Percentiles rank a stretch among this genome's conserved stretches.
Evolutionary conservation across 2,888 invertebrate species (phyloP).

Genomic region (Pegoplata infirma): DNA sequence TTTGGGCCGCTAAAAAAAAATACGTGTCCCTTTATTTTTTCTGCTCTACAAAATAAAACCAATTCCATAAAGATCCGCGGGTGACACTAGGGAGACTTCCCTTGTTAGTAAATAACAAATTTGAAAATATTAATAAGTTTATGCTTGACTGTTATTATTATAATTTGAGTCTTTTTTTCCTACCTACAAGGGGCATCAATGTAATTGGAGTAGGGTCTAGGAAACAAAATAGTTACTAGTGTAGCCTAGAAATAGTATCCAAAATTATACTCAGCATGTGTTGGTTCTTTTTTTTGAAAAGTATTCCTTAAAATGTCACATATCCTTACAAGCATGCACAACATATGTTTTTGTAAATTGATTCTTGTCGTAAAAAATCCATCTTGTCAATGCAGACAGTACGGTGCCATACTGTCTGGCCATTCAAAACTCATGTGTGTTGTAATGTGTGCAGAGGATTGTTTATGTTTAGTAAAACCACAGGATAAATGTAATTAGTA

Average conservation of each 20-base stretch:
- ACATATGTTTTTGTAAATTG: slow-evolving; percentile 66
- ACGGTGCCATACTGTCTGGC: slow-evolving; percentile 66
- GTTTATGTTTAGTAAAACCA: slow-evolving; percentile 6
- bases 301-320: not conserved
- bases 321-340: not conserved
- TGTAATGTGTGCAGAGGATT: not conserved
- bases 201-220: slow-evolving; percentile 49
- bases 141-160: not conserved
- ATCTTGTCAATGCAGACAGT: slow-evolving; percentile 37
- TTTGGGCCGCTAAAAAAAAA: too few relatives aligned
- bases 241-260: slow-evolving; percentile 30
- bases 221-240: slow-evolving; percentile 63
- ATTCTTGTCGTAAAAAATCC: slow-evolving; percentile 58
- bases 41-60: too few relatives aligned
- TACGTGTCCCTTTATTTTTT: too few relatives aligned
- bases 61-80: too few relatives aligned
- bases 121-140: slow-evolving; percentile 51
- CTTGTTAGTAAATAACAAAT: slow-evolving; percentile 35
- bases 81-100: too few relatives aligned
- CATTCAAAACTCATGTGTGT: not conserved
- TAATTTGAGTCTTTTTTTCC: not conserved
- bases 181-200: not conserved
- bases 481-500: not conserved
- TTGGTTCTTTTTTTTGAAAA: not conserved
- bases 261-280: slow-evolving; percentile 36